phyloP scores from a whole-genome alignment of 1,140 invertebrate species.

The Capitella teleta region DNA sequence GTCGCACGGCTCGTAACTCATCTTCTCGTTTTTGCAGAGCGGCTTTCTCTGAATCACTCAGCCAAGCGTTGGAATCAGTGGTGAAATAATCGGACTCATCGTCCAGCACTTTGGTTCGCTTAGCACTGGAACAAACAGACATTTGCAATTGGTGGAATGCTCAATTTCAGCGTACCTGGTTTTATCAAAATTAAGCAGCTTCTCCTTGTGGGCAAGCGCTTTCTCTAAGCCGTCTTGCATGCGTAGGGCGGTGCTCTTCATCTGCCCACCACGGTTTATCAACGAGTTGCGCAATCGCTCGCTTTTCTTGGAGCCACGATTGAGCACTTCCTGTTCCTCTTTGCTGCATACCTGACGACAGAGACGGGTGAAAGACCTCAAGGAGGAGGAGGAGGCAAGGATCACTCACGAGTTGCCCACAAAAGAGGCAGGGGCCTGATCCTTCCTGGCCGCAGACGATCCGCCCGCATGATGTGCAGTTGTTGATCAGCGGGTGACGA shows the following conservation, averaged over 20 bases:
- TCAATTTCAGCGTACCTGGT: conserved; percentile 56
- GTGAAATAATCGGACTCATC: conserved; percentile 90
- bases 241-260: conserved; percentile 13
- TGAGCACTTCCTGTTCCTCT: conserved; percentile 60
- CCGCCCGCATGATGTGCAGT: conserved; percentile 85
- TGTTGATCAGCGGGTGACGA: conserved; percentile 81
- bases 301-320: conserved; percentile 55
- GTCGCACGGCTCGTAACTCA: conserved; percentile 55
- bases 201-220: conserved; percentile 68
- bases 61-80: conserved; percentile 64
- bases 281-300: conserved; percentile 57
- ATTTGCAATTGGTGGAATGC: too few relatives aligned
- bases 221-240: conserved; percentile 44
- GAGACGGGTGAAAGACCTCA: background rate
- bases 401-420: conserved; percentile 52
- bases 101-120: conserved; percentile 80
- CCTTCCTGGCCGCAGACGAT: conserved; percentile 95
- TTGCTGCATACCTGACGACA: conserved; percentile 55
- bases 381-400: too few relatives aligned
- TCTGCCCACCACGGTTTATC: conserved; percentile 41
- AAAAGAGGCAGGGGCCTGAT: conserved; percentile 87
- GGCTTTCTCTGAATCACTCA: conserved; percentile 57
- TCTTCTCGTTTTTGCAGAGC: conserved; percentile 59
- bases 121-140: conserved; percentile 49
- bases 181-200: conserved; percentile 73